Evolutionary conservation across 2,888 invertebrate species (phyloP).

Genomic region (Drosophila affinis): DNA sequence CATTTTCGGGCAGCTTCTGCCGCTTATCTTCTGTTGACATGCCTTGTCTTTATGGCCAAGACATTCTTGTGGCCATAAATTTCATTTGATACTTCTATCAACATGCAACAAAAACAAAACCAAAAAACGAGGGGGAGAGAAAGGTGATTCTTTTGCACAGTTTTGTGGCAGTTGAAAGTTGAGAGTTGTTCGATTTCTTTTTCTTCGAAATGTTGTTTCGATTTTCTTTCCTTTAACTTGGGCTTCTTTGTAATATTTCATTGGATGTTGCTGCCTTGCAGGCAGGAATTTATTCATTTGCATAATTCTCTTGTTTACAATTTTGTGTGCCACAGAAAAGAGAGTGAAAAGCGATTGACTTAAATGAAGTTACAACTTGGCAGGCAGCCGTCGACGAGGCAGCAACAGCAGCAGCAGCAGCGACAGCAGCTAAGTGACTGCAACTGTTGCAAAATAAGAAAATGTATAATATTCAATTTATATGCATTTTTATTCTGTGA

Average conservation of each 20-base stretch:
- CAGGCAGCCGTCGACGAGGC: slow-evolving; percentile 28
- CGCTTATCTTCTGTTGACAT: slow-evolving; percentile 75
- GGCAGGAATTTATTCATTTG: slow-evolving; percentile 65
- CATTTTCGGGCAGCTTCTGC: slow-evolving; percentile 44
- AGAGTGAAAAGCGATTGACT: slow-evolving; percentile 71
- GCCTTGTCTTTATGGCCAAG: slow-evolving; percentile 72
- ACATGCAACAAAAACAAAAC: slow-evolving; percentile 31
- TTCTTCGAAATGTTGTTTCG: background rate
- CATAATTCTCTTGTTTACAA: slow-evolving; percentile 82
- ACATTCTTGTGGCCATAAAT: slow-evolving; percentile 40
- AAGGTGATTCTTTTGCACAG: background rate
- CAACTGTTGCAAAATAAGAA: slow-evolving; percentile 65
- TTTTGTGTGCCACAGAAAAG: slow-evolving; percentile 52
- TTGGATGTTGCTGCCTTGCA: slow-evolving; percentile 31
- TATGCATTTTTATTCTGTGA: slow-evolving; percentile 69
- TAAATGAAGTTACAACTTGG: slow-evolving; percentile 80
- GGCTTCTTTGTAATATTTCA: slow-evolving; percentile 42
- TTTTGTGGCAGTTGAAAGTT: slow-evolving; percentile 33
- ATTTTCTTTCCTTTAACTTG: background rate
- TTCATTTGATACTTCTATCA: slow-evolving; percentile 71
- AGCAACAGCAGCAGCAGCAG: background rate
- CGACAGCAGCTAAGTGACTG: slow-evolving; percentile 37
- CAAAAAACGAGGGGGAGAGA: background rate
- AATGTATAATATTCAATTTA: slow-evolving; percentile 82
- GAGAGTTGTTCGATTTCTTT: slow-evolving; percentile 28